Evolutionary conservation across 2,797 vertebrate genomes (phyloP), one percentile per base, ranked within the genome.

Genomic region (Apodemus agrarius): DNA sequence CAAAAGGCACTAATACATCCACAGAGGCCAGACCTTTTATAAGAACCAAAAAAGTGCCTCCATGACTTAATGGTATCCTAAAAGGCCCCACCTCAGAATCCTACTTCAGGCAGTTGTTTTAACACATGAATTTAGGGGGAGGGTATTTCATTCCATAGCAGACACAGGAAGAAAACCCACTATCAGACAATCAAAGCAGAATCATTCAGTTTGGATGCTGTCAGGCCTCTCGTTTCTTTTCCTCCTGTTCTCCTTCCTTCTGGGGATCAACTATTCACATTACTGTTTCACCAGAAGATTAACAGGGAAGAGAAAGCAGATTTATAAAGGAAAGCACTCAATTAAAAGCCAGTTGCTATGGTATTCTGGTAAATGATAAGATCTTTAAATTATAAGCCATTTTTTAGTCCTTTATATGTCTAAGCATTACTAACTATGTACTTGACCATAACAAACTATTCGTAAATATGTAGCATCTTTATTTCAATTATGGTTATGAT

Each of bases 331-430:
- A 69, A 13, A 65, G 12, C 19, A n/a, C 34, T 80, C 83, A 89
- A 40, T 95, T 76, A 90, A 96, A 95, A 90, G 61, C 74, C 24
- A 83, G 24, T 54, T 88, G 12, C 37, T 31, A 9, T 19, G 40
- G 54, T 13, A 89, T 72, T 92, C 94, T 59, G 26, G 54, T 93
- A 22, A 88, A 83, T 93, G 80, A 85, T 52, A 37, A 89, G 19
- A 67, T 93, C 54, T 91, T 75, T 87, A 75, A 52, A 74, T 94
- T 91, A 26, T 52, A 79, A 74, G 34, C 21, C 1, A 74, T 72
- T 97, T 92, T 69, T 91, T 91, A 26, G 11, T 83, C n/a, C 49
- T 95, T 84, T 82, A 34, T 78, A 19, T 81, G 57, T 75, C 88
- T 85, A 69, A 88, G 17, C 13, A 57, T 84, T 92, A 10, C 52